Conservation (phyloP, 2,113 vertebrate species). For the Thalassarche chlororhynchos region DNA sequence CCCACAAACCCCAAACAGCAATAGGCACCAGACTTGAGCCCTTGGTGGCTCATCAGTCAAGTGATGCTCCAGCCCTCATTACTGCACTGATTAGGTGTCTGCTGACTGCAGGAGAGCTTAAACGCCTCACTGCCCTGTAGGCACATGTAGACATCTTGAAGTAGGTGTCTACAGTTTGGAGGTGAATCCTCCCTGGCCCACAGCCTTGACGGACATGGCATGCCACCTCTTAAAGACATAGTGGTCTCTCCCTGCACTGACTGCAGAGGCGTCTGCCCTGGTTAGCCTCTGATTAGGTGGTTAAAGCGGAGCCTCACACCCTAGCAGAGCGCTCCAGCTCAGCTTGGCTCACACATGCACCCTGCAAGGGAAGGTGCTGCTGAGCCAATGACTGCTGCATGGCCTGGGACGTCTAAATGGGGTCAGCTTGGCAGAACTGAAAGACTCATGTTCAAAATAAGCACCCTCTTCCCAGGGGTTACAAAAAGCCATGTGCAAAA, state of each 20-base stretch:
- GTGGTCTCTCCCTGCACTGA: background rate
- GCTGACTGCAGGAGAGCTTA: background rate
- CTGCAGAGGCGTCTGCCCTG: background rate
- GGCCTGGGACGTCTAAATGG: background rate
- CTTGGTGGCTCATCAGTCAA: background rate
- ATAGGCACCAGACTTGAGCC: background rate
- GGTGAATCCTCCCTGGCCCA: background rate
- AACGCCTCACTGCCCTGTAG: background rate
- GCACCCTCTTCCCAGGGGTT: background rate
- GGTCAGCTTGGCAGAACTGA: background rate
- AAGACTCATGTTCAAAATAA: background rate
- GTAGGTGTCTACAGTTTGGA: background rate
- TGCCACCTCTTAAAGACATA: background rate
- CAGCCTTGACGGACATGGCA: accelerated
- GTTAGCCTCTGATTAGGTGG: background rate
- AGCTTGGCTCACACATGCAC: background rate
- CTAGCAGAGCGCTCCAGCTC: background rate
- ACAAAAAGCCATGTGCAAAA: background rate
- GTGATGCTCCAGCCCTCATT: background rate
- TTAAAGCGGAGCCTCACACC: background rate
- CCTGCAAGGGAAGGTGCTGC: background rate
- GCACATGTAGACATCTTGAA: background rate
- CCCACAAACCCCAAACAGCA: background rate
- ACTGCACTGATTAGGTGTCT: background rate
- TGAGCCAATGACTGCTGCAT: background rate